Evolutionary conservation across 2,888 invertebrate species (phyloP), one percentile per base, ranked within the genome.

Genomic region (Polydesmus complanatus): DNA sequence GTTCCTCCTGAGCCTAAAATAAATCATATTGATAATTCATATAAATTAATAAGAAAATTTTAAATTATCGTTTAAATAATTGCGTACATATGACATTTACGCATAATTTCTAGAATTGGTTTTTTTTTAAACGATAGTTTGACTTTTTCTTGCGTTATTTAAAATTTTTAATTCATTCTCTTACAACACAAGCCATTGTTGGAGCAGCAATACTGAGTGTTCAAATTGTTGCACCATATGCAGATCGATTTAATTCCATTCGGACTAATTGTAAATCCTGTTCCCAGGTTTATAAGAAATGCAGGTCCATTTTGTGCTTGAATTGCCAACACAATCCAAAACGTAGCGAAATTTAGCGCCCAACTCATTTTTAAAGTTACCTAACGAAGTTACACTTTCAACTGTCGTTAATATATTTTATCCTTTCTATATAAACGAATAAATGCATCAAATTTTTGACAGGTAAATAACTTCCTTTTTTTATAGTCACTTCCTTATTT

Each of bases 121-220:
- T n/a, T n/a, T n/a, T n/a, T n/a, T n/a, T n/a, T n/a, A n/a, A n/a
- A n/a, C n/a, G n/a, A n/a, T n/a, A n/a, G n/a, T n/a, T n/a, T n/a
- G n/a, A n/a, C n/a, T n/a, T n/a, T n/a, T n/a, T n/a, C n/a, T n/a
- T n/a, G n/a, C n/a, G n/a, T n/a, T n/a, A n/a, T n/a, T n/a, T 8
- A 51, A 51, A 51, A 51, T 51, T 51, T 51, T 21, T 51, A 51
- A 77, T 62, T 82, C 80, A 66, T n/a, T 51, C 5, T 52, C 58
- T 58, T 52, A 58, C 58, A 58, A 27, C 58, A 58, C n/a, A 1
- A 3, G 25, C 52, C 52, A 14, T 27, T 52, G 5, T 11, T 27
- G 19, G 18, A 21, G 37, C 58, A 58, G 21, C 58, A 58, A 18
- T 58, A 58, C 3, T 18, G 5, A 11, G 14, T 27, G 27, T 58